Base-by-base conservation (phyloP, 1,140 invertebrate genomes). In the Bombus sibiricus region DNA sequence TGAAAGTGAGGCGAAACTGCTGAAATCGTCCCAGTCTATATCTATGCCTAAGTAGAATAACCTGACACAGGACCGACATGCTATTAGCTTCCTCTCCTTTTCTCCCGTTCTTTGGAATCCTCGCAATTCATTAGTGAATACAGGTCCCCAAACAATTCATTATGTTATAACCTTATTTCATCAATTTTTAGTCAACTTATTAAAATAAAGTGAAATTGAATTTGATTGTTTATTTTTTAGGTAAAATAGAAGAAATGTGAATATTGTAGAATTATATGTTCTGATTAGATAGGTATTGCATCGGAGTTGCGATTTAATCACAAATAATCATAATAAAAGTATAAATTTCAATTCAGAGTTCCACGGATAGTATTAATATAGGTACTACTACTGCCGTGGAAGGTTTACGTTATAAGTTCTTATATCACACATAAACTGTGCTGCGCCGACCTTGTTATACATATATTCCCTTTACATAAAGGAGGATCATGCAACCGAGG, bases 11-110 rank as follows among this genome's bases (percentile, higher is more conserved):
- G 78, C 53, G 53, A 66, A 73, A 86, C 68, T 68, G 41, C 41
- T 82, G n/a, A 64, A 69, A 81, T 75, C 76, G 64, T 85, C 39
- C 43, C 22, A 22, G 34, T 78, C 43, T 89, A 77, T 73, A 73
- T 78, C 18, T 68, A 69, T 79, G 68, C 64, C 75, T 76, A 81
- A 89, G 83, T 88, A 83, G 66, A 86, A 88, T 86, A 71, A 89
- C 66, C 81, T 37, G 39, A 78, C 66, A 41, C 64, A 57, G 62
- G 79, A 69, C 79, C 64, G 64, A 18, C 80, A 83, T 75, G 59
- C 80, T 73, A 86, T 80, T 88, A 86, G 25, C 66, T 73, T 1
- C n/a, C 59, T 81, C 39, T 47, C 8, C 34, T 22, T 28, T 41
- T 18, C 15, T 22, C 32, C 37, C 13, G 6, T 12, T n/a, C 1